Base-by-base conservation (phyloP, 2,113 vertebrate genomes). In the Esox niger region DNA sequence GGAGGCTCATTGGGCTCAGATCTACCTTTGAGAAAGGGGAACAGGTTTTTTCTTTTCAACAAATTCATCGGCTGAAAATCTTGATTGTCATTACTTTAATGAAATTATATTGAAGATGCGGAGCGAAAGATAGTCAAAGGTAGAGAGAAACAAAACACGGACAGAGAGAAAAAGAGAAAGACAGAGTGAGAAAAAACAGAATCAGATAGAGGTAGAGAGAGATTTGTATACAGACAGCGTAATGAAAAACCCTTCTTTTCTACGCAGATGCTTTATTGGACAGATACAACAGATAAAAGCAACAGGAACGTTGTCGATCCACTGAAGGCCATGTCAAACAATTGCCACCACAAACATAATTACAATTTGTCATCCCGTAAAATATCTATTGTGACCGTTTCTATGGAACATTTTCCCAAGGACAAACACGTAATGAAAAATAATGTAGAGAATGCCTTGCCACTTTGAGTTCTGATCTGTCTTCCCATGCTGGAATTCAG, bases 291-390 rank as follows among this genome's bases (percentile, higher is more conserved):
- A 30, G 47, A 70, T 35, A 54, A 43, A 69, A 69, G 10, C 29
- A 33, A 10, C 38, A 52, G n/a, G 60, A 65, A 77, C 55, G 30
- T 23, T 23, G 15, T 69, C 25, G 30, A 31, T 55, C 56, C 21
- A 62, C 46, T 20, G 13, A 74, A 74, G 71, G 68, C 31, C 47
- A 1, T 30, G 21, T 33, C 38, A 59, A 54, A 76, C 64, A 76
- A 33, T 70, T 49, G 21, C 32, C 23, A 29, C 57, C 23, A 56
- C 26, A 9, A 11, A 27, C 27, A 43, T 56, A 13, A 35, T 3
- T 55, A 66, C n/a, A 30, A 60, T n/a, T 21, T 43, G 62, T 63
- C 8, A 62, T 27, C 46, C n/a, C 30, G 38, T 54, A 67, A 46
- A 64, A 20, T 23, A 11, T 15, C 29, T 17, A 73, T 62, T 62